Evolutionary conservation across 2,113 vertebrate genomes (phyloP), one percentile per base, ranked within the genome.

Genomic region (Coregonus clupeaformis): DNA sequence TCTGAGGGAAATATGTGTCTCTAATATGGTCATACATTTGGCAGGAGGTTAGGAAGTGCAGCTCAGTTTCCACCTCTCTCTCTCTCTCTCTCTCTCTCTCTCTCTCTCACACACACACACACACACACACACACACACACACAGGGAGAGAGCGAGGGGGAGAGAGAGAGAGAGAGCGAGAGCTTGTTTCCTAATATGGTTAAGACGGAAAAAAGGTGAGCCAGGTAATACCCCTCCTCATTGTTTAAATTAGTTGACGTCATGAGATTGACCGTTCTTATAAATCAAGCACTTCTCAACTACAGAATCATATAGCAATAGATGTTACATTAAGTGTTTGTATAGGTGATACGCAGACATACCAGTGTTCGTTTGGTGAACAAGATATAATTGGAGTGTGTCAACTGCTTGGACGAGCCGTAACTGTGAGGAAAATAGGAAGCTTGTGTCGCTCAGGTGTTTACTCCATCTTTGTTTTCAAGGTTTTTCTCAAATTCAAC

Each of bases 361-460:
- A 55, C 52, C 13, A 7, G 11, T 32, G 2, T 32, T 22, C 16
- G 5, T 14, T 47, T n/a, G 47, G 25, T 57, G 49, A 57, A 30
- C n/a, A 18, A 25, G n/a, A 45, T 27, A 12, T 11, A 62, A 55
- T 13, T 68, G 9, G 60, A 18, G 52, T 42, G 71, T 78, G 20
- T 30, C 64, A 91, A 92, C 91, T 81, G 91, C 90, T 92, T 89
- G 11, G 81, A 78, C 90, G 29, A 59, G 86, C 87, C 85, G 87
- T 90, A 90, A 87, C 90, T 90, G 85, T 42, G 16, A 6, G 32
- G 36, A 80, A 60, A 74, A 71, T 72, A 78, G 77, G 73, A 78
- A 65, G 32, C 0, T 27, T 60, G 59, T 70, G 45, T 0, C 6
- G 1, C 16, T 30, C 18, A 6, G 59, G 67, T 18, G n/a, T 62